Evolutionary conservation across 2,888 invertebrate species (phyloP), one percentile per base, ranked within the genome.

Genomic region (Chymomyza caudatula): DNA sequence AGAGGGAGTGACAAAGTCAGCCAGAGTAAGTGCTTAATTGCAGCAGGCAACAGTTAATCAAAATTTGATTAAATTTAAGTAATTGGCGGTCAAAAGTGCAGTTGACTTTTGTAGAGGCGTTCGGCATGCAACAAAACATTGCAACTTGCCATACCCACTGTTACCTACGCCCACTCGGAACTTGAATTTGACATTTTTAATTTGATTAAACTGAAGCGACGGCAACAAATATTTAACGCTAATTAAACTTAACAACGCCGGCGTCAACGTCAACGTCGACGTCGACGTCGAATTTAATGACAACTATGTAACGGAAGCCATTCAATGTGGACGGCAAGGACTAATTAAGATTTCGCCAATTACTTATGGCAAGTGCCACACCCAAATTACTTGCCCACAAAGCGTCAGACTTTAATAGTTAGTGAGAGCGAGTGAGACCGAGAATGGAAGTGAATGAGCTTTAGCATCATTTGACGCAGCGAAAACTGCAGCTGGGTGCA

Each of bases 301-400:
- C 77, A 84, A 72, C 75, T 72, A 4, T 17, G 29, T 37, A 74
- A 72, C 77, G 74, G 83, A 75, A 85, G 80, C 84, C 67, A 77
- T 80, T 80, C 69, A 77, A 84, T 75, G 79, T 78, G 81, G 86
- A 83, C 82, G 82, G 13, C 79, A 86, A 84, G 78, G 72, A 86
- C 85, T 86, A 85, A 85, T 86, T 82, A 87, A 85, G 85, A 78
- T 87, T 82, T 78, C 77, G 85, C 80, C 85, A 86, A 85, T 87
- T 86, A 85, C 80, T 78, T 78, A 82, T 75, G 77, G 73, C 73
- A 67, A 85, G 67, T 76, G 76, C 69, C 77, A 79, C 76, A 69
- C 84, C 81, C 67, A 51, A 25, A 52, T 44, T 43, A 37, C 53
- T 51, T 29, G 44, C 47, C 17, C 29, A 44, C 15, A 22, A 19